A percentile compares a stretch with the other conserved stretches of the same genome.
These are phyloP conservation scores for Ptychobarbus kaznakovi DNA, from an alignment of 2,797 vertebrate genomes.

Conservation along the genomic window DNA sequence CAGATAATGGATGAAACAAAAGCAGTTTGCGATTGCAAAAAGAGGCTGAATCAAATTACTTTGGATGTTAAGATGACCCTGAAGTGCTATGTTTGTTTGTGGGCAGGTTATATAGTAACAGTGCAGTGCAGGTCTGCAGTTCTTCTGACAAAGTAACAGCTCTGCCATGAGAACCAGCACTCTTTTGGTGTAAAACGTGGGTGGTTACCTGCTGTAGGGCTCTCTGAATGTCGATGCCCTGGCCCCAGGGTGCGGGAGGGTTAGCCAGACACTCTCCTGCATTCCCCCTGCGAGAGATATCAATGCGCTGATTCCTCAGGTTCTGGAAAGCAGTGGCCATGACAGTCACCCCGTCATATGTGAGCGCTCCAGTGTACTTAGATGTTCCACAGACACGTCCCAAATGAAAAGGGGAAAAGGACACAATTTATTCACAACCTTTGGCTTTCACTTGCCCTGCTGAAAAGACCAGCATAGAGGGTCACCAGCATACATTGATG, in stretches of 20 bases:
- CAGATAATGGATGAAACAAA: background rate
- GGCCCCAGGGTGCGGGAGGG: slow-evolving; percentile 94
- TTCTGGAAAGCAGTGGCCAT: slow-evolving; percentile 95
- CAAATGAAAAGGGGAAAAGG: background rate
- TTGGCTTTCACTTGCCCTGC: background rate
- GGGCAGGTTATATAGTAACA: background rate
- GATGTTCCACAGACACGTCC: background rate
- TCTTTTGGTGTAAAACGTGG: background rate
- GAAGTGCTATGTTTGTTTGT: background rate
- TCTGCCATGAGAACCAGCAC: background rate
- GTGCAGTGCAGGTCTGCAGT: background rate
- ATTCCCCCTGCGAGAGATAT: slow-evolving; percentile 93
- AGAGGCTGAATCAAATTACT: background rate
- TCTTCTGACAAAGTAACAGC: background rate
- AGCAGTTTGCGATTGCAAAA: slow-evolving; percentile 5
- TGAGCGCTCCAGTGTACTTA: slow-evolving; percentile 94
- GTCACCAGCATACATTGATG: background rate
- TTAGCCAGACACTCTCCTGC: slow-evolving; percentile 96
- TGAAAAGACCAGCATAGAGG: slow-evolving; percentile 13
- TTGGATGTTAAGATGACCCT: slow-evolving; percentile 1
- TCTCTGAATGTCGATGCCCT: slow-evolving; percentile 96
- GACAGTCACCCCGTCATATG: slow-evolving; percentile 90
- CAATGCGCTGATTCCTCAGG: slow-evolving; percentile 89
- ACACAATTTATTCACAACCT: slow-evolving; percentile 5
- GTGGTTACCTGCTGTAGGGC: slow-evolving; percentile 89